Conservation (phyloP, 2,797 vertebrate genomes). For the Poeciliopsis presidionis region DNA sequence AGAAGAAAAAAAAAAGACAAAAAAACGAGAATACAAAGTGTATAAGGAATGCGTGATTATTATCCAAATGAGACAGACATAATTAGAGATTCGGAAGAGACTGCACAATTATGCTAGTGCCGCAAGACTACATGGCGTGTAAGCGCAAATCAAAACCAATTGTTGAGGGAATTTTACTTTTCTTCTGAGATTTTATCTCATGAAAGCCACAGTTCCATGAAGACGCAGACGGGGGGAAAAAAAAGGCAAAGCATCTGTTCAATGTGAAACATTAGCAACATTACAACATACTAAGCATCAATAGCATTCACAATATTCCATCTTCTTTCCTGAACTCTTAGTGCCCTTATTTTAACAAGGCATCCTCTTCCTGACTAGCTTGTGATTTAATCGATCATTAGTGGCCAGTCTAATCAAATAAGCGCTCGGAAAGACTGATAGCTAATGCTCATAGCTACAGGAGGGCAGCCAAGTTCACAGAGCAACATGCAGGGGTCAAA, state of each 20-base stretch:
- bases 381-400: conserved; percentile 77
- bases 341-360: conserved; percentile 65
- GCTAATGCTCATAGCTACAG: conserved; percentile 43
- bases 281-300: conserved; percentile 50
- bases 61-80: conserved; percentile 77
- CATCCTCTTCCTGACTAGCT: conserved; percentile 57
- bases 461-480: conserved; percentile 63
- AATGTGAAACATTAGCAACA: conserved; percentile 50
- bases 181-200: conserved; percentile 63
- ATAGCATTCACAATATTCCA: conserved; percentile 56
- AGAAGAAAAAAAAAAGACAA: not conserved
- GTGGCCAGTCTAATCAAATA: conserved; percentile 76
- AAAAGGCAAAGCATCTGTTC: conserved; percentile 45
- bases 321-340: conserved; percentile 60
- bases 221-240: conserved; percentile 29
- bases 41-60: conserved; percentile 76
- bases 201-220: conserved; percentile 33
- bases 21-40: conserved; percentile 47
- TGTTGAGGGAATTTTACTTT: conserved; percentile 67
- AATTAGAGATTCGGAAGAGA: conserved; percentile 77
- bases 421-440: conserved; percentile 63
- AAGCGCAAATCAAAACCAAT: conserved; percentile 74
- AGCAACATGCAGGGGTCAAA: conserved; percentile 59
- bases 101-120: conserved; percentile 73
- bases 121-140: conserved; percentile 47